Conservation (phyloP, 1,140 invertebrate genomes). For the Leguminivora glycinivorella region DNA sequence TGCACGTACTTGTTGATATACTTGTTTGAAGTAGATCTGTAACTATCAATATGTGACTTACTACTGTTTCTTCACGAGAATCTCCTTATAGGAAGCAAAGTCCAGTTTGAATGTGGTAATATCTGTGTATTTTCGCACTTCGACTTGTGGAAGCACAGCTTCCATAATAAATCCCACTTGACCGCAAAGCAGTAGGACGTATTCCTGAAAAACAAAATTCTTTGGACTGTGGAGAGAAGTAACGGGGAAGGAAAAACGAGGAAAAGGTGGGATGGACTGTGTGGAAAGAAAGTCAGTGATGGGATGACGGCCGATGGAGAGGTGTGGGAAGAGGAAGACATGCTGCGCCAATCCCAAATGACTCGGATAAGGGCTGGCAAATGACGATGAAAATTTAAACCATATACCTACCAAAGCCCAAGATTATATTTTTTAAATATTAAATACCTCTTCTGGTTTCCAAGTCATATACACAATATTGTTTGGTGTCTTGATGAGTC, state of each 20-base stretch:
- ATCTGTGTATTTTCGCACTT: slow-evolving; percentile 50
- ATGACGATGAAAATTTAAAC: no score
- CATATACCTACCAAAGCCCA: no score
- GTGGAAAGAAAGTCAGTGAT: no score
- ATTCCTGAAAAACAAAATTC: slow-evolving; percentile 62
- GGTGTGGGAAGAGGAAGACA: no score
- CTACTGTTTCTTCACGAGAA: slow-evolving; percentile 67
- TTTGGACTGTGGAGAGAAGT: no score
- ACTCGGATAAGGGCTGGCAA: no score
- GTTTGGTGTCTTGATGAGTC: slow-evolving; percentile 82
- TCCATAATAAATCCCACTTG: slow-evolving; percentile 66
- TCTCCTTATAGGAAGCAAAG: slow-evolving; percentile 62
- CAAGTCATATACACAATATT: slow-evolving; percentile 82
- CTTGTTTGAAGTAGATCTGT: no score
- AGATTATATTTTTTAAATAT: not conserved
- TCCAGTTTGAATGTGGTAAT: slow-evolving; percentile 69
- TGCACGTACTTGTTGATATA: no score
- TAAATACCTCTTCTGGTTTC: slow-evolving; percentile 76
- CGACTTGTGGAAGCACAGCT: slow-evolving; percentile 54
- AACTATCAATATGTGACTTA: slow-evolving; percentile 43
- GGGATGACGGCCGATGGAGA: no score
- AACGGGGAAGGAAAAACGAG: no score
- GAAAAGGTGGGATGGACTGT: no score
- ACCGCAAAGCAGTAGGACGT: slow-evolving; percentile 60
- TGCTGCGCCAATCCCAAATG: no score